Conservation (phyloP, 2,888 invertebrate genomes). For the Sicus ferrugineus region DNA sequence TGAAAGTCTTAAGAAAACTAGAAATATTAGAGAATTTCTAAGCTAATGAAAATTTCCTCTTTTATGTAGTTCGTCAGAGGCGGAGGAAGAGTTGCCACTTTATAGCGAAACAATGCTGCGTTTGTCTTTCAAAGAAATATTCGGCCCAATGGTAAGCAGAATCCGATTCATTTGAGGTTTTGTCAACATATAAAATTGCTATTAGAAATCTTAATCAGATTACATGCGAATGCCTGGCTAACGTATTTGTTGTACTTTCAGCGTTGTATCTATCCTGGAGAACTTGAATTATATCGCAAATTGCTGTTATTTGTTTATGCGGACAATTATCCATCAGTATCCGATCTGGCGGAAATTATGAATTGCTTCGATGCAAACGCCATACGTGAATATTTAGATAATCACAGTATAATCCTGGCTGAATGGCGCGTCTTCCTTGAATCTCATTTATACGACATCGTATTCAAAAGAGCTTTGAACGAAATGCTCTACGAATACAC, state of each 20-base stretch:
- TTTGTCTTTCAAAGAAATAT: constrained; percentile 37
- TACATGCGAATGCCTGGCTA: not conserved
- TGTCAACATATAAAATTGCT: not conserved
- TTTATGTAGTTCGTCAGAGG: constrained; percentile 36
- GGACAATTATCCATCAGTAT: constrained; percentile 25
- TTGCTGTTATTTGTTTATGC: constrained; percentile 40
- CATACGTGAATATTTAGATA: not conserved
- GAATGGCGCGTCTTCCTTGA: constrained; percentile 20
- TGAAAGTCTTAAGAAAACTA: too few relatives aligned
- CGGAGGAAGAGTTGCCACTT: constrained; percentile 22
- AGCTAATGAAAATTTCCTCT: not conserved
- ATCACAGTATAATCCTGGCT: not conserved
- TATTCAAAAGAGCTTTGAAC: constrained; percentile 24
- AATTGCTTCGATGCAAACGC: constrained; percentile 24
- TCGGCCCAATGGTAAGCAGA: constrained; percentile 33
- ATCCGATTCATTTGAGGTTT: not conserved
- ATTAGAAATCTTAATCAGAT: not conserved
- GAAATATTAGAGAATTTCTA: not conserved
- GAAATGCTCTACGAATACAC: constrained; percentile 34
- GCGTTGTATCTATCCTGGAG: constrained; percentile 11
- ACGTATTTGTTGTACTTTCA: constrained; percentile 5
- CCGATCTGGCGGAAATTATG: constrained; percentile 37
- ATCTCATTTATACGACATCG: not conserved
- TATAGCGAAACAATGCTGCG: constrained; percentile 42
- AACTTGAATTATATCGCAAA: constrained; percentile 38